Percentiles rank a stretch among this genome's conserved stretches.
Evolutionary conservation across 53 echinoderm and acorn worm species (phyloP).

Genomic region (Zoroaster sp.): DNA sequence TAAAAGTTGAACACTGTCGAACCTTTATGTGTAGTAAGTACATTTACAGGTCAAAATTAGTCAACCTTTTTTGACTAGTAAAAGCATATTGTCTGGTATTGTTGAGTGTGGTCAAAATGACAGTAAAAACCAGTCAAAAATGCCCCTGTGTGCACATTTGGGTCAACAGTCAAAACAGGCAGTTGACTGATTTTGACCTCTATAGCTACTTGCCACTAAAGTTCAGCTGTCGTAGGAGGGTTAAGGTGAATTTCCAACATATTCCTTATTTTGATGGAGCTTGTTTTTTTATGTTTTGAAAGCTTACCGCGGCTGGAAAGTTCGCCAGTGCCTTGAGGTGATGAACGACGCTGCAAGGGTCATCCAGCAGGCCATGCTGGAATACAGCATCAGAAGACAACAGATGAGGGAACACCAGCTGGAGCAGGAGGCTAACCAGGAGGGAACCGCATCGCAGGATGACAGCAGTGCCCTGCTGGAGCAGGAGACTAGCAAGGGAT

Average conservation of each 20-base stretch:
- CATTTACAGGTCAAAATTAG: too few species aligned
- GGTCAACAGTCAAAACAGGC: too few species aligned
- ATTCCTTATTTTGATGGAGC: not conserved
- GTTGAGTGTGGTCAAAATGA: too few species aligned
- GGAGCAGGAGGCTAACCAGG: conserved; percentile 20
- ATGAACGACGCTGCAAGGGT: conserved; percentile 84
- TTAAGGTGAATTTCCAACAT: not conserved
- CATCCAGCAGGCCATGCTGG: conserved; percentile 91
- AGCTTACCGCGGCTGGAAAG: conserved; percentile 87
- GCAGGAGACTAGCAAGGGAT: conserved; percentile 2
- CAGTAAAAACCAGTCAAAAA: too few species aligned
- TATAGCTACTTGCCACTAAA: too few species aligned
- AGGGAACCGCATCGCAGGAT: not conserved
- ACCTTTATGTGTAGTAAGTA: too few species aligned
- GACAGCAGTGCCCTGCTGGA: not conserved
- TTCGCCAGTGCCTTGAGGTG: conserved; percentile 59
- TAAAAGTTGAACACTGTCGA: too few species aligned
- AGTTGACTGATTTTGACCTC: too few species aligned
- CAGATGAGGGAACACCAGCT: conserved; percentile 49
- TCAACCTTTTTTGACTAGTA: too few species aligned
- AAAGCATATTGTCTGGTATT: too few species aligned
- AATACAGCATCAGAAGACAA: conserved; percentile 73
- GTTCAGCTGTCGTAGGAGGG: not conserved
- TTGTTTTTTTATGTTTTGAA: not conserved
- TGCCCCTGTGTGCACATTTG: too few species aligned